Evolutionary conservation across 2,888 invertebrate species (phyloP).

Genomic region (Ischnura elegans): DNA sequence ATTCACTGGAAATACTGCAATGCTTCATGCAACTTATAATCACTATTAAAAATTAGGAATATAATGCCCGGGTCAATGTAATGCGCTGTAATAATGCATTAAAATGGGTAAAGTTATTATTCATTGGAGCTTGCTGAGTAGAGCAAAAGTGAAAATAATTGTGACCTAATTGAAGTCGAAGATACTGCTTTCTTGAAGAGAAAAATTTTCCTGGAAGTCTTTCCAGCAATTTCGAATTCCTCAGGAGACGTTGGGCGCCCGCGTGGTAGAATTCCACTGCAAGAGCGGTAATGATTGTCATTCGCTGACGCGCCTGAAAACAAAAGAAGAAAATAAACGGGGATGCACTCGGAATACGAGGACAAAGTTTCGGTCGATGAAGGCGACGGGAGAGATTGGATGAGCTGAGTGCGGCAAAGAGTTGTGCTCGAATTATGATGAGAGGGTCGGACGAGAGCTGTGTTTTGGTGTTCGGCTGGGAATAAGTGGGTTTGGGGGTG

Average conservation of each 20-base stretch:
- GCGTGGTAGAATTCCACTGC: not conserved
- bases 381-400: not conserved
- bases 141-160: no score
- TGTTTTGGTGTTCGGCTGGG: not conserved
- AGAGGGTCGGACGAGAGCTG: not conserved
- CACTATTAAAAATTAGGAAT: no score
- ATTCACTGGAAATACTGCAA: no score
- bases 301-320: not conserved
- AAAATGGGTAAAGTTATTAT: no score
- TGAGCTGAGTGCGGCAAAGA: not conserved
- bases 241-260: not conserved
- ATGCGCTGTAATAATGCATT: no score
- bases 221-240: no score
- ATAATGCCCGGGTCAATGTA: no score
- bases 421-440: not conserved
- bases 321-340: not conserved
- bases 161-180: no score
- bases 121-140: no score
- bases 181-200: no score
- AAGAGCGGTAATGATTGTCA: not conserved
- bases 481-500: not conserved
- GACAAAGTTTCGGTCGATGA: not conserved
- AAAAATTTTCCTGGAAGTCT: no score
- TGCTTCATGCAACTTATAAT: no score
- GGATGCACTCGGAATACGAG: not conserved